A percentile compares a stretch with the other conserved stretches of the same genome.
Evolutionary conservation across 2,797 vertebrate species (phyloP).

Genomic region (Micrastur ruficollis): DNA sequence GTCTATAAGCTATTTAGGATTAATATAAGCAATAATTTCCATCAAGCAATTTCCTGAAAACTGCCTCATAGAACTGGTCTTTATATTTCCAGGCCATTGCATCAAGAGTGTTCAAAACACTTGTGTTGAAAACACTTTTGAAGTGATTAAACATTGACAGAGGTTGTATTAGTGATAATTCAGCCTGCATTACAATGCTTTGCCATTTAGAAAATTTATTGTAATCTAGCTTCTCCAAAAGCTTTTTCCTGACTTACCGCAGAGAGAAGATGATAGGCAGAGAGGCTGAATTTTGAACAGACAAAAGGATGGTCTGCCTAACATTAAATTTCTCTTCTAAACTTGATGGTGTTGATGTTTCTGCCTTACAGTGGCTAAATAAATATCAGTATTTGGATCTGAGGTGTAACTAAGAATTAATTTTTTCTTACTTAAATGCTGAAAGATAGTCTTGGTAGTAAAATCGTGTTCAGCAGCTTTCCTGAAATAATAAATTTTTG

Average conservation of each 20-base stretch:
- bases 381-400: neutral
- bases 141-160: neutral
- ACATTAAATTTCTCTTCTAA: neutral
- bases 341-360: neutral
- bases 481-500: neutral
- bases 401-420: neutral
- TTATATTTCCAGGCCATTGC: neutral
- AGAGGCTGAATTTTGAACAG: neutral
- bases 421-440: neutral
- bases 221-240: neutral
- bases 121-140: neutral
- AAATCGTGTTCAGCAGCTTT: neutral
- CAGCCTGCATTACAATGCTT: neutral
- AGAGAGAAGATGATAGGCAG: neutral
- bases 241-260: neutral
- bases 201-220: neutral
- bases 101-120: neutral
- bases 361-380: neutral
- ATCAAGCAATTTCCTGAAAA: neutral
- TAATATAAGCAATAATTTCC: constrained; percentile 3
- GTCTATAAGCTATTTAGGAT: neutral
- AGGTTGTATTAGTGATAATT: neutral
- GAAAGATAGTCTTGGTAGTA: neutral
- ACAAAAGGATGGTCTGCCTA: neutral
- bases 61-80: neutral